Base-by-base conservation (phyloP, 2,888 invertebrate genomes). In the Noctua fimbriata region DNA sequence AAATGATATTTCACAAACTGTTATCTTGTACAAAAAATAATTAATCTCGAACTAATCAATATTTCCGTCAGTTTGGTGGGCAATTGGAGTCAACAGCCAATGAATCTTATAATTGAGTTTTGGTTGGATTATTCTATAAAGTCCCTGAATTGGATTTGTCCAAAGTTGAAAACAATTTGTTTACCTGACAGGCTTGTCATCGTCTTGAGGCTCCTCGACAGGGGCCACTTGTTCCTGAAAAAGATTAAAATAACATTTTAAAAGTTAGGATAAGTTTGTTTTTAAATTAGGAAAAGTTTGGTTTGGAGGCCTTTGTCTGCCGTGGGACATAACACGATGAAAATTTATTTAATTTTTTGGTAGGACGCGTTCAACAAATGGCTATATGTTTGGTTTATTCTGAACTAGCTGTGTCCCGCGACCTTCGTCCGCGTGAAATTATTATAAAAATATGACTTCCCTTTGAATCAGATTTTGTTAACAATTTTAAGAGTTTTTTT, bases 141-240 rank as follows among this genome's bases (percentile, higher is more conserved):
- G 16, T 55, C 14, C 32, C 28, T 44, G 32, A 85, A 76, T 73
- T 47, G 12, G 12, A 66, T 55, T 71, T 32, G 41, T 60, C 18
- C 9, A 21, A 86, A 82, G 36, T 66, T 70, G 1, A 55, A 12
- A 67, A 52, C 14, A 55, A 58, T 74, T 81, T 84, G 63, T 67
- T 86, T 92, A 94, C 95, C 94, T 94, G 81, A 90, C 80, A 71
- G 87, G 84, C 80, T 94, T 94, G 49, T 95, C 95, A 28, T 96
- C 96, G 7, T 96, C 96, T 79, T 94, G 95, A 0, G 91, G 90
- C 82, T 96, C 96, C 85, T 95, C 94, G 1, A 96, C 96, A 2
- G 96, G 96, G 9, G 96, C 94, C 1, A 94, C 95, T 91, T 93
- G 95, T 86, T 96, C 95, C 96, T 96, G 94, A 60, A 94, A 95